These are phyloP conservation scores for Porites lobata DNA, from an alignment of 92 coral and sea anemone genomes.

Conservation along the genomic window DNA sequence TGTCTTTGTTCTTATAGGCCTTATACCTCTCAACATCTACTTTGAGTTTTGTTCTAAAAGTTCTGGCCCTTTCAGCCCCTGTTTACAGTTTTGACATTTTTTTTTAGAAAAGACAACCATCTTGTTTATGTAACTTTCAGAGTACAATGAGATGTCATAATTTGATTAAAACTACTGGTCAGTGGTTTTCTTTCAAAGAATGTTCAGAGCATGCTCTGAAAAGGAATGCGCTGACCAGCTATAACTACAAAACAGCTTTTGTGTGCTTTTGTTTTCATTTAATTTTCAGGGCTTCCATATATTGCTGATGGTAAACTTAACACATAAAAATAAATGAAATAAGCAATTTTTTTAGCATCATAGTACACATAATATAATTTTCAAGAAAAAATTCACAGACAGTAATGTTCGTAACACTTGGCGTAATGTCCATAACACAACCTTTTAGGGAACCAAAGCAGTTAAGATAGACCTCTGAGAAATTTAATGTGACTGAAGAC, in stretches of 20 bases:
- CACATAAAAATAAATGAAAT: background rate
- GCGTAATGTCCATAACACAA: background rate
- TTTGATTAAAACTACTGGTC: background rate
- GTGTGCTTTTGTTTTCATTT: background rate
- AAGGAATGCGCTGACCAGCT: slow-evolving; percentile 1
- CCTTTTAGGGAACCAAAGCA: too few relatives aligned
- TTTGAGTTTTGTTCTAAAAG: slow-evolving; percentile 1
- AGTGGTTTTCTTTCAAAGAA: background rate
- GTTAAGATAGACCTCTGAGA: too few relatives aligned
- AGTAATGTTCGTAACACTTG: background rate
- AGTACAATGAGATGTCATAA: background rate
- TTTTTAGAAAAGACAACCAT: background rate
- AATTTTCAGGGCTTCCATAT: background rate
- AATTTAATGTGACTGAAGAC: too few relatives aligned
- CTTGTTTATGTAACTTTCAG: background rate
- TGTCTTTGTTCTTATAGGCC: slow-evolving; percentile 20
- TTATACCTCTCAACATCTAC: slow-evolving; percentile 38
- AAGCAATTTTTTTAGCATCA: background rate
- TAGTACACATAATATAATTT: too few relatives aligned
- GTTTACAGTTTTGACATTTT: background rate
- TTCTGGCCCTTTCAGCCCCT: background rate
- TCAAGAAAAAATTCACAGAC: background rate
- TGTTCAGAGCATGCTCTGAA: too few relatives aligned
- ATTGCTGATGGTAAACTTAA: background rate
- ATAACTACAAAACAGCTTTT: background rate